phyloP scores from a whole-genome alignment of 2,797 vertebrate genomes.

The Xenentodon cancila region DNA sequence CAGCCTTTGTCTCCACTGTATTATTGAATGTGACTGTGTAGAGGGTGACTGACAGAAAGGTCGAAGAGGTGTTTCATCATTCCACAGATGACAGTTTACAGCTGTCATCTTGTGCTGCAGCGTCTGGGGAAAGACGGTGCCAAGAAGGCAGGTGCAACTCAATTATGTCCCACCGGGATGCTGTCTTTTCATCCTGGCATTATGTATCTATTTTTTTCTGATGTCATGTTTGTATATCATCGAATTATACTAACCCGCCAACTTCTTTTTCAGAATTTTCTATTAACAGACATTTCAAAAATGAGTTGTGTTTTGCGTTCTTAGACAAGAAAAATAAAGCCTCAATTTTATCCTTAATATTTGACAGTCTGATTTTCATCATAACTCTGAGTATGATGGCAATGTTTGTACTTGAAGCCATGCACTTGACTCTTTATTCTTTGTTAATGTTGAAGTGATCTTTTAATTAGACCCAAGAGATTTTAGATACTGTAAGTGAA shows the following conservation, averaged over 20 bases:
- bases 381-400: background rate
- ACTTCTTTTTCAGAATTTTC: slow-evolving; percentile 25
- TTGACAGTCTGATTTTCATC: slow-evolving; percentile 1
- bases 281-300: background rate
- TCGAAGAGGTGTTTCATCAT: slow-evolving; percentile 50
- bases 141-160: slow-evolving; percentile 35
- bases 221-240: slow-evolving; percentile 6
- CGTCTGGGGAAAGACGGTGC: slow-evolving; percentile 29
- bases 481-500: no score
- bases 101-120: slow-evolving; percentile 32
- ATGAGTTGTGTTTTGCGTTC: slow-evolving; percentile 3
- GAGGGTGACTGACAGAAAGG: slow-evolving; percentile 37
- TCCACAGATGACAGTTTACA: slow-evolving; percentile 37
- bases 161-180: slow-evolving; percentile 14
- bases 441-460: no score
- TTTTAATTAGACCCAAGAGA: no score
- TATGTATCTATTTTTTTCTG: slow-evolving; percentile 37
- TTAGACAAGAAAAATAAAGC: slow-evolving; percentile 10
- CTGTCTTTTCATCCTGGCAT: slow-evolving; percentile 40
- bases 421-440: no score
- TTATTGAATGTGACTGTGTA: slow-evolving; percentile 45
- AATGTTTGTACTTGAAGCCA: no score
- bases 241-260: slow-evolving; percentile 24
- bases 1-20: slow-evolving; percentile 31
- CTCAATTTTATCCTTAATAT: background rate